phyloP scores from a whole-genome alignment of 2,113 vertebrate species.

The Syrrhaptes paradoxus region DNA sequence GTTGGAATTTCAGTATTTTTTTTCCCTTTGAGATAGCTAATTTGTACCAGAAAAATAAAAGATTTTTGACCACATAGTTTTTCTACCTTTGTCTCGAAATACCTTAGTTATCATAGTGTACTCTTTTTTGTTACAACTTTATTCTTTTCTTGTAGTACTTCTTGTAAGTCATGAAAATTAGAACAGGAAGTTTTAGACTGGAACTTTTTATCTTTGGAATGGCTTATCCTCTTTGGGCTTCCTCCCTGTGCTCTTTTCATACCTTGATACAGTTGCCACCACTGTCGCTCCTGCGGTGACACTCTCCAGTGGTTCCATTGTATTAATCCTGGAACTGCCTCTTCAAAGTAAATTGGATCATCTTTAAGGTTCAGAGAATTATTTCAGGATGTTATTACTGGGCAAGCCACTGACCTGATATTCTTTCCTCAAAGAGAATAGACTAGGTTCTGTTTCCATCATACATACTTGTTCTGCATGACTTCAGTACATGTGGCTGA shows the following conservation, averaged over 20 bases:
- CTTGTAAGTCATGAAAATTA: background rate
- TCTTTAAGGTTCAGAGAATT: slow-evolving; percentile 43
- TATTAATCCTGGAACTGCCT: background rate
- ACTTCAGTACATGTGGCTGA: background rate
- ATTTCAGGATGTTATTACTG: slow-evolving; percentile 5
- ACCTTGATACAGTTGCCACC: background rate
- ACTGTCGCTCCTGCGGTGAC: background rate
- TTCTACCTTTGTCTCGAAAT: background rate
- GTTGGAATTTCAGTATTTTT: background rate
- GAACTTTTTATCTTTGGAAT: background rate
- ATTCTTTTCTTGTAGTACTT: background rate
- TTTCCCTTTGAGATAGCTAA: background rate
- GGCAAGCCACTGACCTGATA: background rate
- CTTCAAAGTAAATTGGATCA: slow-evolving; percentile 8
- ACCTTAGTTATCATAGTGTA: fast-evolving
- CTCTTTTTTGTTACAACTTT: background rate
- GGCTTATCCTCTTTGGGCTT: background rate
- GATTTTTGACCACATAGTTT: background rate
- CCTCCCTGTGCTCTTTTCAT: background rate
- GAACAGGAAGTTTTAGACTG: background rate
- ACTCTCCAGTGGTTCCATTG: background rate
- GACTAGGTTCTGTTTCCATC: background rate
- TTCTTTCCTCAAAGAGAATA: background rate
- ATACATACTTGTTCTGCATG: background rate
- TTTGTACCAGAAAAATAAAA: background rate